Conservation (phyloP, 2,113 vertebrate species). For the Saguinus imperator region DNA sequence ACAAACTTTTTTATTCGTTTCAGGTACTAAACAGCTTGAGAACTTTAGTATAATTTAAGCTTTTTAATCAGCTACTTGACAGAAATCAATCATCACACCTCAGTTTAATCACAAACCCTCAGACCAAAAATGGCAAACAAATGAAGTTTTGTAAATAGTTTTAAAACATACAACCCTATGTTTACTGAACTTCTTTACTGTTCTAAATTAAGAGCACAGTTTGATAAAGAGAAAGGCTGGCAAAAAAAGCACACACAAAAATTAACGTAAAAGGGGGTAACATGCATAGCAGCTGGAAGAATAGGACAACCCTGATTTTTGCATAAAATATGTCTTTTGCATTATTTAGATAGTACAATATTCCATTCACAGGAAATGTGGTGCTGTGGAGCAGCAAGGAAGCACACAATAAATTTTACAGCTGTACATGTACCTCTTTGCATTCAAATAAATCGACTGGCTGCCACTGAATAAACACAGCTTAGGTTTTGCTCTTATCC, state of each 20-base stretch:
- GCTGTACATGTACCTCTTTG: not conserved
- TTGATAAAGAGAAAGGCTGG: not conserved
- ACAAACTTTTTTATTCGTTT: not conserved
- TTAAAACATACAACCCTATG: not conserved
- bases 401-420: not conserved
- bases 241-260: not conserved
- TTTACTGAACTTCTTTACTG: not conserved
- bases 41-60: not conserved
- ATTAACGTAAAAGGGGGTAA: not conserved
- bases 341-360: not conserved
- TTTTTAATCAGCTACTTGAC: not conserved
- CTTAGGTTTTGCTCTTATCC: not conserved
- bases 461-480: not conserved
- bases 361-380: not conserved
- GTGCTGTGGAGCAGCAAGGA: not conserved
- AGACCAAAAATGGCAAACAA: not conserved
- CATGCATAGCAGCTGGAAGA: not conserved
- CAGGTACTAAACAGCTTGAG: not conserved
- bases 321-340: not conserved
- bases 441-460: slow-evolving; percentile 23
- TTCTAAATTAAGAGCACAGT: not conserved
- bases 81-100: not conserved
- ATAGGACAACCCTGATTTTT: not conserved
- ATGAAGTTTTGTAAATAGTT: not conserved
- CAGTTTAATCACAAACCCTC: not conserved